Conservation (phyloP, 2,888 invertebrate genomes). For the Odontomyia ornata region DNA sequence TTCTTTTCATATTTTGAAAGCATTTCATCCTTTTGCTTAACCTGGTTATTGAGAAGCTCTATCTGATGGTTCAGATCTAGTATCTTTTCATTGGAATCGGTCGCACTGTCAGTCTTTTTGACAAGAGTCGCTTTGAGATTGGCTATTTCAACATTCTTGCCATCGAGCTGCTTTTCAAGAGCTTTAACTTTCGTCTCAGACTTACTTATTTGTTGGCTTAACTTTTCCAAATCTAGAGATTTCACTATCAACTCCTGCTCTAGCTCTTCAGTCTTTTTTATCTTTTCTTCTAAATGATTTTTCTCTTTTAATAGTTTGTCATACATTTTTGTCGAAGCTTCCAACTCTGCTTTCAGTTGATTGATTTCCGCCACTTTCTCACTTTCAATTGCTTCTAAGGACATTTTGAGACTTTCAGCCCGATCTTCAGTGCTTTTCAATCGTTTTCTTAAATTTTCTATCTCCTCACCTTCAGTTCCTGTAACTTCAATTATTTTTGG, state of each 20-base stretch:
- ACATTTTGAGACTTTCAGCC: conserved; percentile 48
- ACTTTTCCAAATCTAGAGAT: conserved; percentile 43
- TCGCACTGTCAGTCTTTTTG: neutral
- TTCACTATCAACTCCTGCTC: conserved; percentile 52
- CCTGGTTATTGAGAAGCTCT: conserved; percentile 55
- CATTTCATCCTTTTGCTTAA: conserved; percentile 57
- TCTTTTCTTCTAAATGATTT: conserved; percentile 37
- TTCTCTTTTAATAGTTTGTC: conserved; percentile 53
- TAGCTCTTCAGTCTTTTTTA: conserved; percentile 49
- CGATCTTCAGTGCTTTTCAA: conserved; percentile 66
- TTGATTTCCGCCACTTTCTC: conserved; percentile 66
- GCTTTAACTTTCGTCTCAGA: conserved; percentile 53
- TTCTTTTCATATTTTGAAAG: conserved; percentile 57
- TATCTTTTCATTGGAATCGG: conserved; percentile 40
- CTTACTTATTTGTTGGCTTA: conserved; percentile 54
- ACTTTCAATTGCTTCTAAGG: conserved; percentile 46
- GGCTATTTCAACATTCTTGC: conserved; percentile 62
- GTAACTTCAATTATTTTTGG: conserved; percentile 58
- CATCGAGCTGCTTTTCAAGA: conserved; percentile 54
- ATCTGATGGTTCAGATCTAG: conserved; percentile 51
- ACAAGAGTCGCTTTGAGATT: conserved; percentile 5
- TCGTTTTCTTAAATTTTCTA: conserved; percentile 68
- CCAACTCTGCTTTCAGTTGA: conserved; percentile 65
- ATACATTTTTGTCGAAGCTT: conserved; percentile 64
- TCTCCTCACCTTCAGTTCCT: conserved; percentile 60